Conservation (phyloP, 1,140 invertebrate species). For the Hylaeus anthracinus region DNA sequence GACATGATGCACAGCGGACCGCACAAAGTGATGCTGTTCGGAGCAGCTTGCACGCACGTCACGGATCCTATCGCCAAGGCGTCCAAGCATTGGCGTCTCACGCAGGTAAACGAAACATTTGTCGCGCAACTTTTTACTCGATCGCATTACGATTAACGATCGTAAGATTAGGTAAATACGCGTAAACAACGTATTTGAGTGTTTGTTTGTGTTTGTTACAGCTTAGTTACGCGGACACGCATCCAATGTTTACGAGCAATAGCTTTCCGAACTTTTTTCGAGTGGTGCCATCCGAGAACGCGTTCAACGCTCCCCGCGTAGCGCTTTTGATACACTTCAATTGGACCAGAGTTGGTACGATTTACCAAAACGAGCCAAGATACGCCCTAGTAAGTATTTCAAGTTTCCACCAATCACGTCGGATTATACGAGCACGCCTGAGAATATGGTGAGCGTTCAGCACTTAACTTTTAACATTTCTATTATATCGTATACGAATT, state of each 20-base stretch:
- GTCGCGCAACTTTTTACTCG: too few relatives aligned
- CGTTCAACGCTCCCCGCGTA: constrained; percentile 96
- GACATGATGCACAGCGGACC: constrained; percentile 98
- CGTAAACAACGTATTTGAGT: too few relatives aligned
- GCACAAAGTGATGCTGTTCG: constrained; percentile 96
- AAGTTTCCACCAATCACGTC: neutral
- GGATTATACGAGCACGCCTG: too few relatives aligned
- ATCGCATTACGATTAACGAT: too few relatives aligned
- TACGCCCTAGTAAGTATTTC: constrained; percentile 90
- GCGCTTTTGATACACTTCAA: constrained; percentile 94
- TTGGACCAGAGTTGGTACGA: constrained; percentile 98
- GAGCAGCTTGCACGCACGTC: constrained; percentile 97
- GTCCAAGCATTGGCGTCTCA: constrained; percentile 97
- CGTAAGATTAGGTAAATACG: too few relatives aligned
- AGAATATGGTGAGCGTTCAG: too few relatives aligned
- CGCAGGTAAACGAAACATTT: constrained; percentile 85
- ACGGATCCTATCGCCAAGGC: constrained; percentile 99
- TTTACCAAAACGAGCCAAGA: constrained; percentile 97
- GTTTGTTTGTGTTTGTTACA: constrained; percentile 80
- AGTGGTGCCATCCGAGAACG: constrained; percentile 96
- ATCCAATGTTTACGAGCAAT: constrained; percentile 97
- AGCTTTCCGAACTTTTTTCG: constrained; percentile 98
- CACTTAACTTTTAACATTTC: too few relatives aligned
- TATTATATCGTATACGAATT: too few relatives aligned
- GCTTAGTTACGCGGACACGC: constrained; percentile 98